phyloP scores from a whole-genome alignment of 2,113 vertebrate genomes.

The Phrynosoma platyrhinos region DNA sequence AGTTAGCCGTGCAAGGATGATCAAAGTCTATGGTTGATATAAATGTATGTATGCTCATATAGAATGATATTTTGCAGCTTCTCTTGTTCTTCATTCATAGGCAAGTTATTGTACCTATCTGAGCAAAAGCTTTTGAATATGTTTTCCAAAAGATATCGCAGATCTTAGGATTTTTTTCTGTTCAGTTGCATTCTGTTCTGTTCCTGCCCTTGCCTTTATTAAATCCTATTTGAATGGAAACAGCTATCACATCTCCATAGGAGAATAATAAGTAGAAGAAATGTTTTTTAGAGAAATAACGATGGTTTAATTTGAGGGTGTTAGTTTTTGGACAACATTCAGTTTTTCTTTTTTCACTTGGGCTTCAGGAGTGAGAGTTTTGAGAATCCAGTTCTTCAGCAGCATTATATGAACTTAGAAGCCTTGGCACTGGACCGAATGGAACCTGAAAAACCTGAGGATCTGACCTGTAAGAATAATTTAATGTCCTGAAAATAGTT shows the following conservation, averaged over 20 bases:
- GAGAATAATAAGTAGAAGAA: neutral
- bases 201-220: no score
- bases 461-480: constrained; percentile 88
- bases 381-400: constrained; percentile 94
- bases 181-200: no score
- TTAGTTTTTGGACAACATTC: no score
- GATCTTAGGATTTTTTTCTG: no score
- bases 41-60: constrained; percentile 30
- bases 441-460: constrained; percentile 88
- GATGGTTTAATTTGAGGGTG: no score
- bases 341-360: constrained; percentile 7
- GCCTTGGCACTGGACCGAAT: constrained; percentile 90
- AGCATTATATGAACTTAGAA: constrained; percentile 95
- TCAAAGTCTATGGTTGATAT: neutral
- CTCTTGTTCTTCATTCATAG: neutral
- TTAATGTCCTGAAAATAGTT: neutral
- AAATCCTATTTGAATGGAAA: no score
- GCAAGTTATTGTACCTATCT: constrained; percentile 30
- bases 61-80: neutral
- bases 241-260: neutral
- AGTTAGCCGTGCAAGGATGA: neutral
- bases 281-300: no score
- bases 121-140: no score
- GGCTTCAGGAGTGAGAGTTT: constrained; percentile 87
- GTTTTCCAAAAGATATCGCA: no score